These are phyloP conservation scores for Siniperca obscura DNA, from an alignment of 2,797 vertebrate species.

Conservation along the genomic window DNA sequence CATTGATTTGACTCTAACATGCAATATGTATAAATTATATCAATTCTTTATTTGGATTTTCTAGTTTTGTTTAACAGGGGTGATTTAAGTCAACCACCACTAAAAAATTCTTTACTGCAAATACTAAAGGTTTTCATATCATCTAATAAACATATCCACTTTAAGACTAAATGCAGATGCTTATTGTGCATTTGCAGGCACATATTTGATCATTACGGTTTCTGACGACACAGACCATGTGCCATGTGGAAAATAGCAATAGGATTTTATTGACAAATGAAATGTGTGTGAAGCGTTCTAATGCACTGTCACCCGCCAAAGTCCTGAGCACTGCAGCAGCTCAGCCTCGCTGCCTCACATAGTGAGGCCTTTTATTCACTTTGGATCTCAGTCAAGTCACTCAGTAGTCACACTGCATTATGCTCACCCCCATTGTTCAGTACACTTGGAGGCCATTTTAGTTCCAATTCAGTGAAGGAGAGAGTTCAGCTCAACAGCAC, in stretches of 20 bases:
- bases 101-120: slow-evolving; percentile 8
- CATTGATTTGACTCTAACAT: slow-evolving; percentile 31
- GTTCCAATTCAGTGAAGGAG: slow-evolving; percentile 81
- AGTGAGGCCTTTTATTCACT: slow-evolving; percentile 86
- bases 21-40: slow-evolving; percentile 7
- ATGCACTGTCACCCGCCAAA: slow-evolving; percentile 81
- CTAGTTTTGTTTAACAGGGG: background rate
- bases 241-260: slow-evolving; percentile 74
- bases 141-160: background rate
- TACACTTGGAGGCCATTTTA: slow-evolving; percentile 86
- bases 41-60: background rate
- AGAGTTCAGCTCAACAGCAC: slow-evolving; percentile 71
- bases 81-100: slow-evolving; percentile 14
- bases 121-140: background rate
- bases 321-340: slow-evolving; percentile 81
- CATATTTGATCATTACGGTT: slow-evolving; percentile 58
- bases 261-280: slow-evolving; percentile 79
- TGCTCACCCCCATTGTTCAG: slow-evolving; percentile 85
- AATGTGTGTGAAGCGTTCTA: slow-evolving; percentile 79
- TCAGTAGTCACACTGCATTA: slow-evolving; percentile 87
- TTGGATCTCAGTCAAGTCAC: slow-evolving; percentile 86
- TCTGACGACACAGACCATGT: slow-evolving; percentile 54
- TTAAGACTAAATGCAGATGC: slow-evolving; percentile 44
- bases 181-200: slow-evolving; percentile 41
- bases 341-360: slow-evolving; percentile 79